phyloP scores from a whole-genome alignment of 2,113 vertebrate species.

The Micromys minutus region DNA sequence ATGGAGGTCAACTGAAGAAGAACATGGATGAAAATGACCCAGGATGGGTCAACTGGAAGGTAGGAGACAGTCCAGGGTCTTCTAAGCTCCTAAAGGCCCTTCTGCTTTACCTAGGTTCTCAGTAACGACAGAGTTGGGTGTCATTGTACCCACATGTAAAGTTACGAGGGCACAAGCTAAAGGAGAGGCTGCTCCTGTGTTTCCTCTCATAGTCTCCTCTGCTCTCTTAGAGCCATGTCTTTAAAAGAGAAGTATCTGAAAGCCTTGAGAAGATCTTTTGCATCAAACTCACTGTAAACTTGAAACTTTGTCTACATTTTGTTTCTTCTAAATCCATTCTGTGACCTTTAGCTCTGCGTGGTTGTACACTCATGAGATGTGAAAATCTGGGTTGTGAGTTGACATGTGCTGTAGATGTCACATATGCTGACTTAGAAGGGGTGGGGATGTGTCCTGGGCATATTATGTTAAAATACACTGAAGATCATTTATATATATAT shows the following conservation, averaged over 20 bases:
- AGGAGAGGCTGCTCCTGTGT: not conserved
- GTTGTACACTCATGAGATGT: slow-evolving; percentile 1
- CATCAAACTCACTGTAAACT: slow-evolving; percentile 30
- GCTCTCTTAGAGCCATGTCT: not conserved
- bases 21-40: slow-evolving; percentile 97
- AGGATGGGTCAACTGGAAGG: slow-evolving; percentile 99
- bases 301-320: not conserved
- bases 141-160: not conserved
- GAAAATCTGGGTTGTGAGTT: slow-evolving; percentile 11
- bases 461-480: not conserved
- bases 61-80: slow-evolving; percentile 71
- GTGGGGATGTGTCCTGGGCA: not conserved
- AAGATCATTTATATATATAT: slow-evolving; percentile 40
- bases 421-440: not conserved
- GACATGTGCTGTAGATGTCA: not conserved
- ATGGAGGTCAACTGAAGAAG: slow-evolving; percentile 94
- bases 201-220: not conserved
- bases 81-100: not conserved
- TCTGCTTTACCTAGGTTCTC: not conserved
- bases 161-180: not conserved
- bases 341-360: not conserved
- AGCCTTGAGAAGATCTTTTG: not conserved
- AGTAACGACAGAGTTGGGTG: not conserved
- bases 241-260: slow-evolving; percentile 16
- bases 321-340: not conserved